These are phyloP conservation scores for Caenorhabditis zanzibari DNA, from an alignment of 2,888 invertebrate species.

Conservation along the genomic window DNA sequence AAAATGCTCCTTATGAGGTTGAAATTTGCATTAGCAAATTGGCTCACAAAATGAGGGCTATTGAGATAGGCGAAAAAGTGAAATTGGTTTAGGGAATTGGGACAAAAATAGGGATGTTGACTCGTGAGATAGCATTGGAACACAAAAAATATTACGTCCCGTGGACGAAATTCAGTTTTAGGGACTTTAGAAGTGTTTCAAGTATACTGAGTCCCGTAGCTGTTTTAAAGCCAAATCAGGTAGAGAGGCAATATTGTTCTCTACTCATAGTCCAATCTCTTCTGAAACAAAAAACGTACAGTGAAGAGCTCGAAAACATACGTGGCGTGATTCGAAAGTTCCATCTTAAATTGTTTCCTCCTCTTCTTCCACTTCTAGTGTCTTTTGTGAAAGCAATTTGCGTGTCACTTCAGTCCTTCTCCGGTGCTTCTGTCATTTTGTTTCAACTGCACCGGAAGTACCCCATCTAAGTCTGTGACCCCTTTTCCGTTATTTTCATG, in stretches of 20 bases:
- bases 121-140: background rate
- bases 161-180: too few species aligned
- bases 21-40: conserved; percentile 58
- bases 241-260: too few species aligned
- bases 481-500: conserved; percentile 40
- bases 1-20: conserved; percentile 56
- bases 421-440: conserved; percentile 56
- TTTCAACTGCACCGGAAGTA: conserved; percentile 63
- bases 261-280: too few species aligned
- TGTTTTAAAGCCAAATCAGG: too few species aligned
- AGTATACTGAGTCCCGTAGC: too few species aligned
- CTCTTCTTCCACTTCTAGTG: conserved; percentile 10
- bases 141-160: too few species aligned
- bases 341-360: conserved; percentile 23
- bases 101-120: conserved; percentile 8
- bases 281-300: too few species aligned
- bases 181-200: too few species aligned
- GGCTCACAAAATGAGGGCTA: conserved; percentile 47
- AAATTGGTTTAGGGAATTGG: conserved; percentile 3
- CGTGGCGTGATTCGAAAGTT: conserved; percentile 23
- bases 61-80: conserved; percentile 15
- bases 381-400: conserved; percentile 50
- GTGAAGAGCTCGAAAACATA: conserved; percentile 4
- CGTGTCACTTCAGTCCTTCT: conserved; percentile 56
- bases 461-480: conserved; percentile 51